Evolutionary conservation across 2,797 vertebrate species (phyloP).

Genomic region (Scolopax rusticola): DNA sequence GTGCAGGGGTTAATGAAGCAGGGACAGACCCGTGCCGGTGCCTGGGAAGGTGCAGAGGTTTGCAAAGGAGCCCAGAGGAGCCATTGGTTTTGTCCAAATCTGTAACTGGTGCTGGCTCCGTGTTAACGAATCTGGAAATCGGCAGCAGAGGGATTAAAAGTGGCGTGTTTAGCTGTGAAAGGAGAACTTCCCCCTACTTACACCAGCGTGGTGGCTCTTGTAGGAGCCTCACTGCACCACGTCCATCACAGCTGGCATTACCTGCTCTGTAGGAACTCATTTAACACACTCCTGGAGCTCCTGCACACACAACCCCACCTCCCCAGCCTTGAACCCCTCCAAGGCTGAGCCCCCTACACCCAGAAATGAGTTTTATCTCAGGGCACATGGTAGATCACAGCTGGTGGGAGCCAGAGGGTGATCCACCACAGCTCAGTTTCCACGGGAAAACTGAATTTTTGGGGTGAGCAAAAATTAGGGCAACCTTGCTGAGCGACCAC

Average conservation of each 20-base stretch:
- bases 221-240: not conserved
- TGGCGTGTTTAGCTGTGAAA: not conserved
- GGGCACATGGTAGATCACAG: accelerated
- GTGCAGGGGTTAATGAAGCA: not conserved
- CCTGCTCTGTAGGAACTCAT: accelerated
- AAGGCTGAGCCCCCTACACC: not conserved
- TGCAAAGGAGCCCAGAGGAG: not conserved
- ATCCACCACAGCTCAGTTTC: accelerated
- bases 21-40: not conserved
- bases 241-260: not conserved
- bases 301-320: not conserved
- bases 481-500: not conserved
- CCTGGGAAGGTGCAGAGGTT: not conserved
- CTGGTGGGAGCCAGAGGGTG: not conserved
- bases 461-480: not conserved
- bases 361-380: not conserved
- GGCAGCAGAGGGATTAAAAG: not conserved
- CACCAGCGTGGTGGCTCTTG: accelerated
- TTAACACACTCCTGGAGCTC: not conserved
- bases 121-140: not conserved
- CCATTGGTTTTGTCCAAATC: not conserved
- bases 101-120: accelerated
- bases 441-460: not conserved
- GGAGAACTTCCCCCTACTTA: not conserved
- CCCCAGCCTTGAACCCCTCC: not conserved